Evolutionary conservation across 2,797 vertebrate genomes (phyloP).

Genomic region (Chloroceryle inda): DNA sequence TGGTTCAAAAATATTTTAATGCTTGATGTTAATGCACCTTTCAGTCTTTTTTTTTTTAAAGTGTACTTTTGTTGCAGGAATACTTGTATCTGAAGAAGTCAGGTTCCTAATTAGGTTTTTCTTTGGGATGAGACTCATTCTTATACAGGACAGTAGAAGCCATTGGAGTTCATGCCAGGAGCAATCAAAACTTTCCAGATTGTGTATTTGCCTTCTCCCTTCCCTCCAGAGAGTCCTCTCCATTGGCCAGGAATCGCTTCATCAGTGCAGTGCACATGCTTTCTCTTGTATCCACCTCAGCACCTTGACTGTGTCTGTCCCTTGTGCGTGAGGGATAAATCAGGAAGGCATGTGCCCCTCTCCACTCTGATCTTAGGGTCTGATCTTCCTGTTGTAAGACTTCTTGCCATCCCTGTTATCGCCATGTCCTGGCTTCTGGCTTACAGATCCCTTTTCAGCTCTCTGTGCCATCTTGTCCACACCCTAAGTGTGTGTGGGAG

Average conservation of each 20-base stretch:
- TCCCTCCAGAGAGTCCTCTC: not conserved
- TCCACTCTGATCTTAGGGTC: not conserved
- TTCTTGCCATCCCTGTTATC: not conserved
- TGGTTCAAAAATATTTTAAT: not conserved
- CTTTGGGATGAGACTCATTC: not conserved
- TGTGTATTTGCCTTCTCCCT: not conserved
- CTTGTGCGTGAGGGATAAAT: fast-evolving
- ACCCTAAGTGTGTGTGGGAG: not conserved
- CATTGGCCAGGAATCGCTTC: not conserved
- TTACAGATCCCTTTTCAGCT: not conserved
- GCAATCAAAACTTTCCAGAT: not conserved
- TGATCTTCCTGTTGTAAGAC: not conserved
- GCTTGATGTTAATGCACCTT: not conserved
- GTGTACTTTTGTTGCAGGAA: not conserved
- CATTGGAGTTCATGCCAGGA: not conserved
- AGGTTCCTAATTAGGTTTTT: not conserved
- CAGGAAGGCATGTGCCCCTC: not conserved
- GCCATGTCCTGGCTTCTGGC: not conserved
- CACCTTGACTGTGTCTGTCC: not conserved
- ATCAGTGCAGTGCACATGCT: not conserved
- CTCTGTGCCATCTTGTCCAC: not conserved
- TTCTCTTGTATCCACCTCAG: fast-evolving
- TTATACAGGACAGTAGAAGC: not conserved
- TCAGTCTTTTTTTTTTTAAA: not conserved
- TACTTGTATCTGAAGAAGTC: not conserved